These are phyloP conservation scores for Zaprionus vittiger DNA, from an alignment of 1,140 invertebrate genomes.

Conservation along the genomic window DNA sequence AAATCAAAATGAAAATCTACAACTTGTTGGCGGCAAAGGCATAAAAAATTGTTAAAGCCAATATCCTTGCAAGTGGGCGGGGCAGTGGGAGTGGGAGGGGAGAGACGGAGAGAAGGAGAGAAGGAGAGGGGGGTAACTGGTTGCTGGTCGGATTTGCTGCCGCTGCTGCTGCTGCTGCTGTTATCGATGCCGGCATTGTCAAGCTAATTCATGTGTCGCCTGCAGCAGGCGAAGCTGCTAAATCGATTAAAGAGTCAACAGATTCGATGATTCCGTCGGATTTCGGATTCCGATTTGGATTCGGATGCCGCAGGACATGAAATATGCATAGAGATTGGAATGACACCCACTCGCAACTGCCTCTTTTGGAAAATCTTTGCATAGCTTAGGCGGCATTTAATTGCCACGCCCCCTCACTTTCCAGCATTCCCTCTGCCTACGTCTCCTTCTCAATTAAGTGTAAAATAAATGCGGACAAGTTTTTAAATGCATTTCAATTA, in stretches of 20 bases:
- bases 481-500: slow-evolving; percentile 66
- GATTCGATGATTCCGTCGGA: slow-evolving; percentile 39
- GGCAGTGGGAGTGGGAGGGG: background rate
- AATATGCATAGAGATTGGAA: slow-evolving; percentile 37
- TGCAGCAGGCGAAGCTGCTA: slow-evolving; percentile 67
- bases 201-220: slow-evolving; percentile 80
- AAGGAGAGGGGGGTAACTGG: background rate
- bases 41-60: slow-evolving; percentile 44
- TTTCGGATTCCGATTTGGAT: slow-evolving; percentile 45
- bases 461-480: slow-evolving; percentile 24
- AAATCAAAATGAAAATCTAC: slow-evolving; percentile 78
- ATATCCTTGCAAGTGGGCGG: slow-evolving; percentile 17
- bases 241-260: slow-evolving; percentile 80
- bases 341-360: background rate
- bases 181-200: slow-evolving; percentile 65
- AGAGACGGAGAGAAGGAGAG: background rate
- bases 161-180: slow-evolving; percentile 28
- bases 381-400: slow-evolving; percentile 38
- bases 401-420: slow-evolving; percentile 5
- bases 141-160: slow-evolving; percentile 3
- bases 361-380: slow-evolving; percentile 14
- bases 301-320: slow-evolving; percentile 25
- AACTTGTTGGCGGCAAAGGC: slow-evolving; percentile 57
- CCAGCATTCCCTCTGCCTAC: too few relatives aligned
- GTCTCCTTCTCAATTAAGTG: background rate